Percentiles rank a stretch among this genome's conserved stretches.
Conservation (phyloP, 2,888 invertebrate genomes). For the Polydrusus cervinus region DNA sequence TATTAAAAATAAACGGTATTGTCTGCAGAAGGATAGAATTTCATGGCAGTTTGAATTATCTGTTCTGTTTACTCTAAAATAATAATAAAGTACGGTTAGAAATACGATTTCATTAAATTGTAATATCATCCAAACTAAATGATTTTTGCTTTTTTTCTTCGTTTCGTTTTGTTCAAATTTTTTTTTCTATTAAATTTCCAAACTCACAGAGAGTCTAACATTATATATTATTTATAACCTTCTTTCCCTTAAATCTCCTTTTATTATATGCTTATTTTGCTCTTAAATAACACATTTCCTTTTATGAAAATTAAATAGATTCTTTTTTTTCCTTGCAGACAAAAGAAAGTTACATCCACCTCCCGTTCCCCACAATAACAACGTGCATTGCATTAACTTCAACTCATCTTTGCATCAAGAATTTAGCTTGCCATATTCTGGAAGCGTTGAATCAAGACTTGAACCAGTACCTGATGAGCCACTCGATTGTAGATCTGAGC, state of each 20-base stretch:
- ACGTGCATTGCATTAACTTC: slow-evolving; percentile 65
- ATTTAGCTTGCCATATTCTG: slow-evolving; percentile 70
- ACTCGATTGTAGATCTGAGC: slow-evolving; percentile 40
- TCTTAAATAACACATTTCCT: neutral
- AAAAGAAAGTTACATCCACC: neutral
- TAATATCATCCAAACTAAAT: too few species aligned
- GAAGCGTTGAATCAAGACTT: slow-evolving; percentile 2
- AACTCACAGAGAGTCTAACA: too few species aligned
- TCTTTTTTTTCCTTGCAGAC: slow-evolving; percentile 59
- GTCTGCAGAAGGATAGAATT: too few species aligned
- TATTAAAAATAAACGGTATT: too few species aligned
- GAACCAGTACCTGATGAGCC: slow-evolving; percentile 34
- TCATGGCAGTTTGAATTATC: too few species aligned
- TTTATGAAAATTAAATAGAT: neutral
- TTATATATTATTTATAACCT: too few species aligned
- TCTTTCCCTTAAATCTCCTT: neutral
- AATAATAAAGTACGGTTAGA: too few species aligned
- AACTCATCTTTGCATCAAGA: slow-evolving; percentile 74
- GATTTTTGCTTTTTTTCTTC: too few species aligned
- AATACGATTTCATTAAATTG: too few species aligned
- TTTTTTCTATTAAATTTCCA: too few species aligned
- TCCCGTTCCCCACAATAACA: slow-evolving; percentile 54
- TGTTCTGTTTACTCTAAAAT: too few species aligned
- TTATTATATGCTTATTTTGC: neutral
- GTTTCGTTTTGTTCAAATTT: too few species aligned